Base-by-base conservation (phyloP, 1,140 invertebrate genomes). In the Bursaphelenchus mucronatus region DNA sequence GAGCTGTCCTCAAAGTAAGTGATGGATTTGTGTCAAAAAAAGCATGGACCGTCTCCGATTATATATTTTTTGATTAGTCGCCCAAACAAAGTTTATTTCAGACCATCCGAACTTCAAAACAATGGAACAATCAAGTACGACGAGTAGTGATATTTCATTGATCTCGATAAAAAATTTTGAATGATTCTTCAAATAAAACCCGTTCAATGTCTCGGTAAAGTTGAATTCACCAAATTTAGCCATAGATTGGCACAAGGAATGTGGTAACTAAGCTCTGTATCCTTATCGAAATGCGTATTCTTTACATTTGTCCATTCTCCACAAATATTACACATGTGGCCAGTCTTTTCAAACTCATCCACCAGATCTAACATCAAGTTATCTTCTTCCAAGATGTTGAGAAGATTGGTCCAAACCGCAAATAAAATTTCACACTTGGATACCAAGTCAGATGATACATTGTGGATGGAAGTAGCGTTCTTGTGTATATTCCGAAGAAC, bases 161-260 rank as follows among this genome's bases (percentile, higher is more conserved):
- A 30, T 30, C 30, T 30, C 17, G 40, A 10, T 59, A 61, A 3
- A 21, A 40, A 21, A 13, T 59, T 59, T 49, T 49, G 59, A 49
- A 44, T 49, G 11, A n/a, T 61, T 11, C 17, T 15, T 40, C 9
- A 15, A 61, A 61, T 15, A n/a, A 39, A 15, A 57, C 45, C 11
- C 49, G 41, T 57, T 49, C 11, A 13, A 63, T 1, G n/a, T 15
- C 62, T 49, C 63, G 71, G 71, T 40, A 74, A 62, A 15, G 62
- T 53, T 8, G 66, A 61, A 51, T 58, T 47, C 49, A 74, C 64
- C 46, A 61, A 43, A 40, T 74, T 69, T 9, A 74, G 59, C 71
- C 71, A 74, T 9, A 74, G 55, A 51, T 74, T 74, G 1, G 71
- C 68, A 61, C 71, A 74, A n/a, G 46, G 41, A 21, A 54, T 49